A percentile compares a stretch with the other conserved stretches of the same genome.
Evolutionary conservation across 2,797 vertebrate species (phyloP).

Genomic region (Ctenopoma multispine): DNA sequence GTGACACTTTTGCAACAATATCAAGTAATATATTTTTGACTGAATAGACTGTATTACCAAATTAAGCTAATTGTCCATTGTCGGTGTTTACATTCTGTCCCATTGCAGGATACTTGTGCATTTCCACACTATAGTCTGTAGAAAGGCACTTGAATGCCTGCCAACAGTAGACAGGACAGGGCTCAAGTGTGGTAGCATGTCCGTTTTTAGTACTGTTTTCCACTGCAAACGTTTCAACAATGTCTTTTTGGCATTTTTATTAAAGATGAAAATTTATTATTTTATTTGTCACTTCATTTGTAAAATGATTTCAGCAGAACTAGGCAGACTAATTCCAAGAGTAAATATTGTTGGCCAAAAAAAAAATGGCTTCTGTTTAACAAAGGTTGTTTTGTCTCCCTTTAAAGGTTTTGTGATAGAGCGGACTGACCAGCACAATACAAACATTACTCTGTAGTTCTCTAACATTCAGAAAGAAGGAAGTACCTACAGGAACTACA

Average conservation of each 20-base stretch:
- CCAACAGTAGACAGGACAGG: not conserved
- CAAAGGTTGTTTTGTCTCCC: not conserved
- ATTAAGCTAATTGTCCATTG: too few species aligned
- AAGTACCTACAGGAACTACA: conserved; percentile 7
- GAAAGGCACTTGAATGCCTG: not conserved
- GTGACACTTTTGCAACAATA: not conserved
- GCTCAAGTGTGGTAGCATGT: conserved; percentile 1
- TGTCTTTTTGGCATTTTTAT: conserved; percentile 1
- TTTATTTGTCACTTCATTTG: not conserved
- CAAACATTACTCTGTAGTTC: not conserved
- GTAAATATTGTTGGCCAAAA: not conserved
- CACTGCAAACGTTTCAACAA: not conserved
- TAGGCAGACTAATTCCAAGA: not conserved
- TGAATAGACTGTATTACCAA: not conserved
- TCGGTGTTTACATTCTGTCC: conserved; percentile 15
- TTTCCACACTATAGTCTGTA: not conserved
- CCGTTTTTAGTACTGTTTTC: not conserved
- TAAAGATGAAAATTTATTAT: not conserved
- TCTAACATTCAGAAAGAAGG: conserved; percentile 31
- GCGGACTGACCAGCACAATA: not conserved
- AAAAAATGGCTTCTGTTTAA: not conserved
- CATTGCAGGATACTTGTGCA: not conserved
- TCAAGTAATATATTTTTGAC: not conserved
- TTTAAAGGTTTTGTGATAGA: not conserved
- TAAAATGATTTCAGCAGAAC: not conserved